phyloP scores from a whole-genome alignment of 2,888 invertebrate genomes.

The Tachina grossa region DNA sequence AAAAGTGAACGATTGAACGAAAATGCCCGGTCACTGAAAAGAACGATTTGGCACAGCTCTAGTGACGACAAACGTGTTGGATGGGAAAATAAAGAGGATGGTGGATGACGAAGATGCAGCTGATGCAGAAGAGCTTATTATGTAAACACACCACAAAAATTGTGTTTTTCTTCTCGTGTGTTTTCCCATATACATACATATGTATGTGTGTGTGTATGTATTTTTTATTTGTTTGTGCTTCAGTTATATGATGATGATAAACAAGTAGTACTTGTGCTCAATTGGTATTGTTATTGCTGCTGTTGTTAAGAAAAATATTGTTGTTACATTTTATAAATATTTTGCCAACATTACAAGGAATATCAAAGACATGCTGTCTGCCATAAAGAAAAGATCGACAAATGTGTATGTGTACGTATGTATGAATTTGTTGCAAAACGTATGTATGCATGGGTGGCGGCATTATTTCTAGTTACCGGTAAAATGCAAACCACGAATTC shows the following conservation, averaged over 20 bases:
- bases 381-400: background rate
- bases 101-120: background rate
- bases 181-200: background rate
- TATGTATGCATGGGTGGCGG: background rate
- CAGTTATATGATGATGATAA: constrained; percentile 22
- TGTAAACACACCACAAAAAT: constrained; percentile 52
- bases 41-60: too few relatives aligned
- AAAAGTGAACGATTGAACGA: too few relatives aligned
- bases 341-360: constrained; percentile 16
- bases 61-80: background rate
- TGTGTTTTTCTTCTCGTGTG: constrained; percentile 3
- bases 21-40: too few relatives aligned
- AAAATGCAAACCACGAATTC: background rate
- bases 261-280: constrained; percentile 17
- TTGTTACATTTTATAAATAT: background rate
- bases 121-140: constrained; percentile 50
- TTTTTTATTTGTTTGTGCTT: constrained; percentile 67
- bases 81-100: background rate
- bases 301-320: constrained; percentile 11
- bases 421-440: constrained; percentile 21
- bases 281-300: constrained; percentile 25
- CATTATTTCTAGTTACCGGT: constrained; percentile 26
- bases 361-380: constrained; percentile 50
- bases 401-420: background rate
- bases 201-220: too few relatives aligned